Percentiles rank a stretch among this genome's conserved stretches.
Evolutionary conservation across 2,113 vertebrate species (phyloP).

Genomic region (Brachyhypopomus gauderio): DNA sequence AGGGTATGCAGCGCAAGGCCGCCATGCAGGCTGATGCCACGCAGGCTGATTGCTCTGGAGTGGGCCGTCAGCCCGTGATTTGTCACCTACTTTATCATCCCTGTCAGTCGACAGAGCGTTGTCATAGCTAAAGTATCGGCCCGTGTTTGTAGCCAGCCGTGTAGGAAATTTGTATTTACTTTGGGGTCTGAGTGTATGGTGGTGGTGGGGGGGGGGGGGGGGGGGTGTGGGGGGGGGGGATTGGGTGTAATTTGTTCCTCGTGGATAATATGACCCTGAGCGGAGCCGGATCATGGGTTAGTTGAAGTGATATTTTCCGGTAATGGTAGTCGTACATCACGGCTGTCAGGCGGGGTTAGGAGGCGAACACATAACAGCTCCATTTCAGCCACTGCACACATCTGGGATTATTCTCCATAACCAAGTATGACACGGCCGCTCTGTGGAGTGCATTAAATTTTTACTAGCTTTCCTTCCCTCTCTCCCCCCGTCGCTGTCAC

Average conservation of each 20-base stretch:
- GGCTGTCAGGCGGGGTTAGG: slow-evolving; percentile 99
- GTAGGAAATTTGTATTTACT: slow-evolving; percentile 99
- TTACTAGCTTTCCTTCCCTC: slow-evolving; percentile 90
- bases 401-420: slow-evolving; percentile 99
- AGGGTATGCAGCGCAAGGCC: slow-evolving; percentile 70
- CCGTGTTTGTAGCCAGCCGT: slow-evolving; percentile 82
- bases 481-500: slow-evolving; percentile 11
- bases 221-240: slow-evolving; percentile 74
- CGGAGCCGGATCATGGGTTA: slow-evolving; percentile 99
- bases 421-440: slow-evolving; percentile 98
- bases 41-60: slow-evolving; percentile 77
- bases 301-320: slow-evolving; percentile 99
- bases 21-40: slow-evolving; percentile 77
- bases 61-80: slow-evolving; percentile 81
- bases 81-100: slow-evolving; percentile 88
- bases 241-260: slow-evolving; percentile 99
- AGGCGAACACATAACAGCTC: slow-evolving; percentile 99
- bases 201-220: slow-evolving; percentile 27
- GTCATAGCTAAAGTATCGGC: slow-evolving; percentile 76
- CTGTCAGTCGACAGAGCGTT: slow-evolving; percentile 80
- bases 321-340: slow-evolving; percentile 99
- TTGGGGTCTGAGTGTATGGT: slow-evolving; percentile 75
- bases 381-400: slow-evolving; percentile 99
- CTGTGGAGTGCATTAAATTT: slow-evolving; percentile 99
- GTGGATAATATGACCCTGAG: slow-evolving; percentile 99